A percentile compares a stretch with the other conserved stretches of the same genome.
phyloP scores from a whole-genome alignment of 2,797 vertebrate species.

The Lepus townsendii region DNA sequence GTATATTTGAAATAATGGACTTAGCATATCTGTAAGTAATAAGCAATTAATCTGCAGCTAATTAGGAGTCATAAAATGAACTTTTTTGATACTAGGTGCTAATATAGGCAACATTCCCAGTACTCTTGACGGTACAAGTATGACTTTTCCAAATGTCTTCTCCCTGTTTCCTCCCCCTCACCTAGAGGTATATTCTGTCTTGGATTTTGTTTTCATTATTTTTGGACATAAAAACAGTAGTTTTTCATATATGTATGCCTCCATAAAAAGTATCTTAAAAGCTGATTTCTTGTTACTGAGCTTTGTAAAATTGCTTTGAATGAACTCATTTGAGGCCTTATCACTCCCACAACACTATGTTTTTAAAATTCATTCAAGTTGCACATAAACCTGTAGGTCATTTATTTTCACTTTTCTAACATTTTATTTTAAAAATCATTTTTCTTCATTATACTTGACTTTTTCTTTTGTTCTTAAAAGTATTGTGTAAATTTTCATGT shows the following conservation, averaged over 20 bases:
- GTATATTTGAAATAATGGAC: background rate
- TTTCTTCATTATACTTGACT: background rate
- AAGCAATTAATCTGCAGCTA: background rate
- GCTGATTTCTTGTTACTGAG: background rate
- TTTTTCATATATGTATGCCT: background rate
- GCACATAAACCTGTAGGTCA: background rate
- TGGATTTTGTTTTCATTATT: background rate
- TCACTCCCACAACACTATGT: background rate
- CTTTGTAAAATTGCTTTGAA: slow-evolving; percentile 4
- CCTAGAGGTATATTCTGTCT: background rate
- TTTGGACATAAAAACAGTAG: background rate
- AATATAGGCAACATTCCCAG: background rate
- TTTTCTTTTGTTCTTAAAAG: background rate
- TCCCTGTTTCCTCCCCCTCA: background rate
- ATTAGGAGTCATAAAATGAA: background rate
- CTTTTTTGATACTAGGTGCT: background rate
- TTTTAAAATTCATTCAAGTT: background rate
- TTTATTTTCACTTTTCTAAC: background rate
- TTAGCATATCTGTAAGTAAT: background rate
- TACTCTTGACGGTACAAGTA: background rate
- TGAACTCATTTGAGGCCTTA: background rate
- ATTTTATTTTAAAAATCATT: background rate
- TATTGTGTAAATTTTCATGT: background rate
- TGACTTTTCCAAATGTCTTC: background rate
- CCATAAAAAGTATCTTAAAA: background rate